Evolutionary conservation across 2,797 vertebrate genomes (phyloP).

Genomic region (Manis crassicaudata): DNA sequence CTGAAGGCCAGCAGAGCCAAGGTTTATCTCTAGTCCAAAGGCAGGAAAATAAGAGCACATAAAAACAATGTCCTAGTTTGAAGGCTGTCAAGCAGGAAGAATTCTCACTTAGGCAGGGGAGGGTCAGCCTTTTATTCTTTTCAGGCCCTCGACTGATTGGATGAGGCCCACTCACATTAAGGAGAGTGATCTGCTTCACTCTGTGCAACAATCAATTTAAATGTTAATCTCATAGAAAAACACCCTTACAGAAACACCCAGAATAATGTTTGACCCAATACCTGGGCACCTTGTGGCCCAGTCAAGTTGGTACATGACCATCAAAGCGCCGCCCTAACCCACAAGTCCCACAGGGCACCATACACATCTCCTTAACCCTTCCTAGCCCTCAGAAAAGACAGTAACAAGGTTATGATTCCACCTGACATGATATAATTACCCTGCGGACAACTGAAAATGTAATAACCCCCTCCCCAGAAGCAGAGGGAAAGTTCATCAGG

Average conservation of each 20-base stretch:
- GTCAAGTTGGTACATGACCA: not conserved
- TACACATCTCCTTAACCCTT: not conserved
- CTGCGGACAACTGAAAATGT: not conserved
- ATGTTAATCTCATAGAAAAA: constrained; percentile 14
- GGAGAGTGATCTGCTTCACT: not conserved
- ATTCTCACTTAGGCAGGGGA: not conserved
- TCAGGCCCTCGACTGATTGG: not conserved
- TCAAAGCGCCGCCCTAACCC: not conserved
- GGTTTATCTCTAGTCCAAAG: not conserved
- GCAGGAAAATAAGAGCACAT: not conserved
- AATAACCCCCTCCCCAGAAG: not conserved
- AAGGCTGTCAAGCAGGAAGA: not conserved
- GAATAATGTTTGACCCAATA: not conserved
- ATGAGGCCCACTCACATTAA: not conserved
- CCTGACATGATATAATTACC: not conserved
- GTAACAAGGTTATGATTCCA: not conserved
- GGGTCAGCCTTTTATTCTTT: not conserved
- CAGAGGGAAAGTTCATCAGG: not conserved
- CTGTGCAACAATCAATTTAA: not conserved
- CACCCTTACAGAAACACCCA: not conserved
- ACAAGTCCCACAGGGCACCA: not conserved
- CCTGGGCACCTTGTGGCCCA: not conserved
- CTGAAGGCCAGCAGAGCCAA: not conserved
- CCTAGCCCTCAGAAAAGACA: not conserved
- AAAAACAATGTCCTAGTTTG: not conserved